Evolutionary conservation across 2,888 invertebrate species (phyloP).

Genomic region (Gari tellinella): DNA sequence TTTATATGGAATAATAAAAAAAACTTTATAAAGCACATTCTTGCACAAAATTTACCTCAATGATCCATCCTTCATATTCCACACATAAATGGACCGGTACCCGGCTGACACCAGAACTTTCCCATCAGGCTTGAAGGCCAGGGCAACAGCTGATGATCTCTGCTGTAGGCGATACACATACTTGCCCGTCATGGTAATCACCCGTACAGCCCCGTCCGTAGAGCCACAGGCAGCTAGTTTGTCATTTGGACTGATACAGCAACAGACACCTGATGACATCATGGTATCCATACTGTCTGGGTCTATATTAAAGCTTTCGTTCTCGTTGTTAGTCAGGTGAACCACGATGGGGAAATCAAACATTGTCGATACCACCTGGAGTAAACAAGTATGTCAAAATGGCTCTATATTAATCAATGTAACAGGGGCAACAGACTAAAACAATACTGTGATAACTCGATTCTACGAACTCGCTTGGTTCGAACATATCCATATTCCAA

Average conservation of each 20-base stretch:
- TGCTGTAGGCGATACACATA: slow-evolving; percentile 68
- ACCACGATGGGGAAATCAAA: slow-evolving; percentile 74
- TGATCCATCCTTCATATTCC: slow-evolving; percentile 41
- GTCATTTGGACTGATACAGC: slow-evolving; percentile 70
- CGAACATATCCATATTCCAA: no score
- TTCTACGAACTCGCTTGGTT: no score
- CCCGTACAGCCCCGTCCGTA: slow-evolving; percentile 68
- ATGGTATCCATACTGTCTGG: slow-evolving; percentile 64
- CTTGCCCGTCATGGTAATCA: slow-evolving; percentile 62
- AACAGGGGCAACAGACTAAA: no score
- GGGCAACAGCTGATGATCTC: slow-evolving; percentile 63
- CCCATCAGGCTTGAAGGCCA: slow-evolving; percentile 66
- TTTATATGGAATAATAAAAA: no score
- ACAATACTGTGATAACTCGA: no score
- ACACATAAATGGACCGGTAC: slow-evolving; percentile 72
- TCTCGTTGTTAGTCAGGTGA: slow-evolving; percentile 39
- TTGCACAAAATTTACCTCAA: no score
- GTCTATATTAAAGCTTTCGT: slow-evolving; percentile 15
- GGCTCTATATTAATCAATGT: no score
- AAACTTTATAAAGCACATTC: no score
- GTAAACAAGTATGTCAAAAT: no score
- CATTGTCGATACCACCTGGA: slow-evolving; percentile 70
- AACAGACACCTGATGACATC: slow-evolving; percentile 63
- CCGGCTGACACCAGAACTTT: slow-evolving; percentile 70
- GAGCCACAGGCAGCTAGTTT: slow-evolving; percentile 65